A percentile compares a stretch with the other conserved stretches of the same genome.
phyloP scores from a whole-genome alignment of 2,888 invertebrate species.

The Pterostichus madidus region DNA sequence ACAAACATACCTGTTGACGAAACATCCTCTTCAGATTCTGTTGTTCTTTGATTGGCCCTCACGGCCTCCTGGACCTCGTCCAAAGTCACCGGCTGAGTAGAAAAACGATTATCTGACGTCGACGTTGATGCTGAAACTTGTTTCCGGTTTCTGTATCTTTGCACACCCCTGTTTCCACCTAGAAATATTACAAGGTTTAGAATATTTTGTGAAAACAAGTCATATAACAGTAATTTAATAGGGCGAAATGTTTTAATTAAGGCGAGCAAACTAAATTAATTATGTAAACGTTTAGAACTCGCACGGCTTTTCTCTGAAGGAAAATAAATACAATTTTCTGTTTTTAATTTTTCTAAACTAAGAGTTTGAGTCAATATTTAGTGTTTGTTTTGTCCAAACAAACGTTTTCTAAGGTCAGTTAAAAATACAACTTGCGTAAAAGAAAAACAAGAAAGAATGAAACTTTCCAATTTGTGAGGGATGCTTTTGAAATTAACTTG shows the following conservation, averaged over 20 bases:
- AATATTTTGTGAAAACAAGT: constrained; percentile 4
- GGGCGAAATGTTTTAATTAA: not conserved
- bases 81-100: constrained; percentile 87
- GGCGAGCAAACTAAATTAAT: too few relatives aligned
- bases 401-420: constrained; percentile 5
- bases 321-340: constrained; percentile 35
- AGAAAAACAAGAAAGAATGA: not conserved
- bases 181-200: not conserved
- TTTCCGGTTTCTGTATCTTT: constrained; percentile 70
- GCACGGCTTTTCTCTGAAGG: not conserved
- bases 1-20: constrained; percentile 57
- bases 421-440: constrained; percentile 8
- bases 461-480: not conserved
- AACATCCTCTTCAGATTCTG: constrained; percentile 17
- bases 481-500: too few relatives aligned
- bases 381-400: constrained; percentile 2
- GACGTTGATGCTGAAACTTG: constrained; percentile 35
- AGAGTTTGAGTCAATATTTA: not conserved
- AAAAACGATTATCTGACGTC: constrained; percentile 77
- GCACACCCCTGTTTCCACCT: constrained; percentile 71
- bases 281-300: too few relatives aligned
- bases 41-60: constrained; percentile 69
- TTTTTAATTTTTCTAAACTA: not conserved
- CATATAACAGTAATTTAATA: constrained; percentile 9
- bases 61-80: constrained; percentile 81